phyloP scores from a whole-genome alignment of 2,113 vertebrate species.

The Tupaia tana region DNA sequence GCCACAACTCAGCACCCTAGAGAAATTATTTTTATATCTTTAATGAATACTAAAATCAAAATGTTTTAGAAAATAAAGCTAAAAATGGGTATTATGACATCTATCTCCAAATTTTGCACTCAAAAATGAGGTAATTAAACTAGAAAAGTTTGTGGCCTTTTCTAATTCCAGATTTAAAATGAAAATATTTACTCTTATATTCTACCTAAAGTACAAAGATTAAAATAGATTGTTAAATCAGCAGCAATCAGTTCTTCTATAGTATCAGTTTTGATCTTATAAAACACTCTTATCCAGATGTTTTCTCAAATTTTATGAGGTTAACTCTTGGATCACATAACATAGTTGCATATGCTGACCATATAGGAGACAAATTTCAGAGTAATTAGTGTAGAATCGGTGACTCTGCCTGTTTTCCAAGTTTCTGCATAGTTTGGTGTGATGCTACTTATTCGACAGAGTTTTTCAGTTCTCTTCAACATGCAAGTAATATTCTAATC shows the following conservation, averaged over 20 bases:
- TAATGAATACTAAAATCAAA: too few species aligned
- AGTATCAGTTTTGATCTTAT: background rate
- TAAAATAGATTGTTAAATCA: background rate
- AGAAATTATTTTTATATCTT: too few species aligned
- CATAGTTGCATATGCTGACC: background rate
- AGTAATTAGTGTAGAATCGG: background rate
- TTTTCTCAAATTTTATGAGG: background rate
- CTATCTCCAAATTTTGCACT: background rate
- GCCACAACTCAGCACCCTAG: background rate
- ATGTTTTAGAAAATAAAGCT: too few species aligned
- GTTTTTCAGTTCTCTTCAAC: background rate
- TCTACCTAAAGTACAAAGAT: background rate
- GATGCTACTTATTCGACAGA: background rate
- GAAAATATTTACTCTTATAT: background rate
- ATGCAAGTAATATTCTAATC: background rate
- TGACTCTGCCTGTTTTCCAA: background rate
- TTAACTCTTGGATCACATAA: background rate
- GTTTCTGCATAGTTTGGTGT: background rate
- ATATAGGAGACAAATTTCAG: background rate
- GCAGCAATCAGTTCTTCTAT: background rate
- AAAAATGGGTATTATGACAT: background rate
- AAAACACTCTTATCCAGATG: background rate
- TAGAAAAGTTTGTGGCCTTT: background rate
- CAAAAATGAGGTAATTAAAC: background rate
- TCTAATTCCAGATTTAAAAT: background rate